These are phyloP conservation scores for Gila orcuttii DNA, from an alignment of 2,113 vertebrate genomes.

Conservation along the genomic window DNA sequence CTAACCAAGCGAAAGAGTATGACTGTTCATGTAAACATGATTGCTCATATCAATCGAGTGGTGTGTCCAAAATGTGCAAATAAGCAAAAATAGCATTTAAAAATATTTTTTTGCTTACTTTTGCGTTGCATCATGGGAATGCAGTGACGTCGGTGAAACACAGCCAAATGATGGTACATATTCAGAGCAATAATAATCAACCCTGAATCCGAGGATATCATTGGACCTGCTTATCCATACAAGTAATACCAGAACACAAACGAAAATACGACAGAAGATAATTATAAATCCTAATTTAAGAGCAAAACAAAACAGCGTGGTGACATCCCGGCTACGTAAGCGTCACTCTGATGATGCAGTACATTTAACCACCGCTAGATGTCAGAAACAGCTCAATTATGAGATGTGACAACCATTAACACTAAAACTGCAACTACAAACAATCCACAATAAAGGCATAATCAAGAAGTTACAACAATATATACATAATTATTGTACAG, in stretches of 20 bases:
- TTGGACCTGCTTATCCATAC: not conserved
- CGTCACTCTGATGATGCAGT: not conserved
- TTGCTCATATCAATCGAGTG: not conserved
- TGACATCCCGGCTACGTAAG: not conserved
- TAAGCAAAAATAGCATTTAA: not conserved
- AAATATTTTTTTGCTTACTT: too few relatives aligned
- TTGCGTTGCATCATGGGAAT: conserved; percentile 16
- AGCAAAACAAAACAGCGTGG: not conserved
- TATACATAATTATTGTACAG: not conserved
- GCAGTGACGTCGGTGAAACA: not conserved
- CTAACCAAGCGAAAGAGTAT: not conserved
- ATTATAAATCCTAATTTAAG: not conserved
- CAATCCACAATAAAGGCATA: not conserved
- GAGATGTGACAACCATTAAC: not conserved
- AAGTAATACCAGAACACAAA: not conserved
- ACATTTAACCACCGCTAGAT: not conserved
- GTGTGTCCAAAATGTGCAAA: not conserved
- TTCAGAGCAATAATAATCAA: not conserved
- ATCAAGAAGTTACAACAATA: too few relatives aligned
- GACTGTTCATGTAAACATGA: too few relatives aligned
- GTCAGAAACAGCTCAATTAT: not conserved
- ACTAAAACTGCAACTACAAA: not conserved
- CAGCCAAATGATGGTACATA: not conserved
- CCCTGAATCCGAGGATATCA: not conserved
- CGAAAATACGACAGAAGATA: not conserved